These are phyloP conservation scores for Pseudachorutes palmiensis DNA, from an alignment of 1,140 invertebrate genomes.

Conservation along the genomic window DNA sequence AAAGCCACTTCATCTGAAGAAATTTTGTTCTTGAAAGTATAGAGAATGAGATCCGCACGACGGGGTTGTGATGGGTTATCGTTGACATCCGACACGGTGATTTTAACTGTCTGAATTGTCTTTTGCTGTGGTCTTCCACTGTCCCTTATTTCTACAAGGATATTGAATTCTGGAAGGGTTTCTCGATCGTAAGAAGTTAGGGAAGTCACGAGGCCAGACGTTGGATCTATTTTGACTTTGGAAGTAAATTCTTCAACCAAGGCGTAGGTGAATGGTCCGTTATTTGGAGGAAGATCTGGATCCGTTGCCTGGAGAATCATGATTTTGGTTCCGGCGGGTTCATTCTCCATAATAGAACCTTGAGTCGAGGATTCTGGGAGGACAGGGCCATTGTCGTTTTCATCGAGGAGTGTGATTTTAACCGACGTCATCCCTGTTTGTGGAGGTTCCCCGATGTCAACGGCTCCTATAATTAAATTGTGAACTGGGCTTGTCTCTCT, in stretches of 20 bases:
- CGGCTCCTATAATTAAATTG: constrained; percentile 75
- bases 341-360: constrained; percentile 78
- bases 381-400: constrained; percentile 87
- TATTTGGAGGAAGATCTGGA: constrained; percentile 82
- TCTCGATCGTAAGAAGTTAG: constrained; percentile 74
- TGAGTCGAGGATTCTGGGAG: constrained; percentile 62
- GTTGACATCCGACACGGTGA: constrained; percentile 79
- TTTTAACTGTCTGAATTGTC: constrained; percentile 63
- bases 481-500: constrained; percentile 69
- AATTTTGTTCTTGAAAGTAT: constrained; percentile 57
- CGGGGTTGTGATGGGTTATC: constrained; percentile 79
- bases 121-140: constrained; percentile 73
- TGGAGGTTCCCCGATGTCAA: constrained; percentile 76
- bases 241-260: constrained; percentile 66
- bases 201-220: constrained; percentile 69
- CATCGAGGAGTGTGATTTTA: constrained; percentile 65
- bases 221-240: constrained; percentile 64
- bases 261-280: constrained; percentile 75
- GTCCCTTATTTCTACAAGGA: constrained; percentile 75
- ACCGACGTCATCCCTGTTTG: constrained; percentile 79
- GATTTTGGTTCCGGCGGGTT: constrained; percentile 70
- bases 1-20: constrained; percentile 71
- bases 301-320: constrained; percentile 77
- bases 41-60: constrained; percentile 69
- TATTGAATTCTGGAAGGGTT: constrained; percentile 58